Conservation (phyloP, 2,888 invertebrate species). For the Liodrosophila aerea region DNA sequence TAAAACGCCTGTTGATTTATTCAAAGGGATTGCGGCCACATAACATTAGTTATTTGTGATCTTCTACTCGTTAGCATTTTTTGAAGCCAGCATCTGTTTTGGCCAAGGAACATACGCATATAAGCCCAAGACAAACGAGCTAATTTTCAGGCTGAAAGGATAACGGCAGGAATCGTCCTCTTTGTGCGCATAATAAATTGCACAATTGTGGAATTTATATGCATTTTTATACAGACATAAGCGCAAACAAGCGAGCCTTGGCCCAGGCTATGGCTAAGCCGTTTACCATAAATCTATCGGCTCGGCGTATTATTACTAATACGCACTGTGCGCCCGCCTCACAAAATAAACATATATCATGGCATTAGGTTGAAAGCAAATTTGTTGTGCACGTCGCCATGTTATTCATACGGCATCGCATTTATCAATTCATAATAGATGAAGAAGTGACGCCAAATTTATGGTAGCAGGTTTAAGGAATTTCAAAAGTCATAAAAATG, state of each 20-base stretch:
- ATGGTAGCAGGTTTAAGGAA: too few relatives aligned
- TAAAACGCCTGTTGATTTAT: constrained; percentile 70
- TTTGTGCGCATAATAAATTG: constrained; percentile 62
- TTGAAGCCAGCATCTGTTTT: constrained; percentile 30
- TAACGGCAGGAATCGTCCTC: constrained; percentile 29
- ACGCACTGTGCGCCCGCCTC: constrained; percentile 50
- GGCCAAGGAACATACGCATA: background rate
- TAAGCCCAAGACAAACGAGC: constrained; percentile 70
- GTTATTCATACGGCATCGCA: constrained; percentile 38
- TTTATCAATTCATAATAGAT: constrained; percentile 41
- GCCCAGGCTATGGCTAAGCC: constrained; percentile 22
- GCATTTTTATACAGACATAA: constrained; percentile 71
- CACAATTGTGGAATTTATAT: constrained; percentile 65
- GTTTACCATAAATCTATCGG: constrained; percentile 65
- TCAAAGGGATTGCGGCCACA: constrained; percentile 55
- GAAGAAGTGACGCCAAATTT: background rate
- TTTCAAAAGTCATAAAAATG: too few relatives aligned
- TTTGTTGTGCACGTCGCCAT: constrained; percentile 28
- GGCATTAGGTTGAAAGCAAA: constrained; percentile 51
- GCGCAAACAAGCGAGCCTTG: constrained; percentile 36
- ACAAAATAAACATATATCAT: constrained; percentile 61
- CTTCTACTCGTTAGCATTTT: constrained; percentile 53
- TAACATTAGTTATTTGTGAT: constrained; percentile 51
- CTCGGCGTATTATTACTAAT: constrained; percentile 67
- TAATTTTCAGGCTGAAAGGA: constrained; percentile 53